Evolutionary conservation across 2,113 vertebrate genomes (phyloP).

Genomic region (Sisor rabdophorus): DNA sequence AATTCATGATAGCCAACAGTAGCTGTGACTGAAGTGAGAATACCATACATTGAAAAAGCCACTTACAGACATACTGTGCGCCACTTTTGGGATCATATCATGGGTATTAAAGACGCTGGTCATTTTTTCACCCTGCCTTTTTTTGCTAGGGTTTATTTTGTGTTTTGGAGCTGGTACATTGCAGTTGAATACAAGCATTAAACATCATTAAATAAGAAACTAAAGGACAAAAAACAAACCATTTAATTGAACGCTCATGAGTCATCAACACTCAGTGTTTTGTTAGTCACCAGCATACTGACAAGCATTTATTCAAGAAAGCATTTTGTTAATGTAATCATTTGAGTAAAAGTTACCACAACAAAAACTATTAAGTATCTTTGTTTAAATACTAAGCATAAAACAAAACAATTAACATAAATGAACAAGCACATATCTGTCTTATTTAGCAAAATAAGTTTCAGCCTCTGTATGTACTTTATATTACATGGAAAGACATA

Average conservation of each 20-base stretch:
- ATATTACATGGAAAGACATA: not conserved
- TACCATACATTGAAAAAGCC: conserved; percentile 26
- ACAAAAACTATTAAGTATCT: not conserved
- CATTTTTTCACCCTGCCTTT: no score
- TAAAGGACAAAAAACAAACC: not conserved
- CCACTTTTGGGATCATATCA: conserved; percentile 16
- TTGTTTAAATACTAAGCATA: not conserved
- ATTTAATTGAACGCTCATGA: not conserved
- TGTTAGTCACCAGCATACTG: not conserved
- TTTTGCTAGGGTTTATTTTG: conserved; percentile 10
- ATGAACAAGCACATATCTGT: conserved; percentile 16
- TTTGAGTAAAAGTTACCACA: no score
- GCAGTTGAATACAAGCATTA: conserved; percentile 32
- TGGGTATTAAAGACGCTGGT: not conserved
- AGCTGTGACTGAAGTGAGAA: conserved; percentile 18
- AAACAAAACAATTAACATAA: not conserved
- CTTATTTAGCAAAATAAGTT: not conserved
- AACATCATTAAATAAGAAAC: conserved; percentile 22
- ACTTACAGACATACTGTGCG: not conserved
- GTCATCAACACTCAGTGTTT: not conserved
- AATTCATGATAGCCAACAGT: conserved; percentile 41
- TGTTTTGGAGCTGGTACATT: conserved; percentile 28
- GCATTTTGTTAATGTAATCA: not conserved
- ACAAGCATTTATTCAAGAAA: no score
- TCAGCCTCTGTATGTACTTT: not conserved